Evolutionary conservation across 2,113 vertebrate genomes (phyloP), one percentile per base, ranked within the genome.

Genomic region (Neopipo cinnamomea): DNA sequence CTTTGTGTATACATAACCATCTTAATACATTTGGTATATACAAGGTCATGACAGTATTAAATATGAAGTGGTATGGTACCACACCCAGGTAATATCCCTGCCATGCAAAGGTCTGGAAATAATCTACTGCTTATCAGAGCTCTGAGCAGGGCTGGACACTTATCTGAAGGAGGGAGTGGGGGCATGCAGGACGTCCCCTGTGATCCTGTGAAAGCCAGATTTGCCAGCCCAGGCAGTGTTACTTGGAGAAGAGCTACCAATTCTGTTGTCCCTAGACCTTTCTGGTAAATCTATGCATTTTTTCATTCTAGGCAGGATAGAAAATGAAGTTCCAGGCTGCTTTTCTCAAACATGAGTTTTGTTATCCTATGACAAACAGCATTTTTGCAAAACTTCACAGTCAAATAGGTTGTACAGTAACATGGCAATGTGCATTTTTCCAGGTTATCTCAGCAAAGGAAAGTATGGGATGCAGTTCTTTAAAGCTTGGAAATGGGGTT

Each of bases 111-210:
- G 23, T 70, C 67, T 93, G 46, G 42, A 93, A 88, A 88, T 71
- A 77, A 93, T 27, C 75, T 90, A 42, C 35, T 90, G 21, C 20
- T 88, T 92, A 86, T 88, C 78, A 80, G 85, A 91, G 30, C 44
- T 85, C 83, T 58, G 50, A 77, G 67, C 25, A 83, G 56, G 30
- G 33, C 22, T 66, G 41, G 50, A 67, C 41, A 39, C 20, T 83
- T 68, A 50, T 25, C 58, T 82, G 56, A 81, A 85, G 20, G 37
- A 91, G 19, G 11, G 35, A 5, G 9, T 41, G 33, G 16, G n/a
- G 42, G 67, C 12, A 14, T 77, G 42, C 25, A 86, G 1, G 8
- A 66, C 0, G 0, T 42, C 25, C 92, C n/a, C 50, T 67, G 8
- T 70, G 56, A 70, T 20, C 28, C 20, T 5, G 3, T 23, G 24